Conservation (phyloP, 2,113 vertebrate genomes). For the Callopanchax toddi region DNA sequence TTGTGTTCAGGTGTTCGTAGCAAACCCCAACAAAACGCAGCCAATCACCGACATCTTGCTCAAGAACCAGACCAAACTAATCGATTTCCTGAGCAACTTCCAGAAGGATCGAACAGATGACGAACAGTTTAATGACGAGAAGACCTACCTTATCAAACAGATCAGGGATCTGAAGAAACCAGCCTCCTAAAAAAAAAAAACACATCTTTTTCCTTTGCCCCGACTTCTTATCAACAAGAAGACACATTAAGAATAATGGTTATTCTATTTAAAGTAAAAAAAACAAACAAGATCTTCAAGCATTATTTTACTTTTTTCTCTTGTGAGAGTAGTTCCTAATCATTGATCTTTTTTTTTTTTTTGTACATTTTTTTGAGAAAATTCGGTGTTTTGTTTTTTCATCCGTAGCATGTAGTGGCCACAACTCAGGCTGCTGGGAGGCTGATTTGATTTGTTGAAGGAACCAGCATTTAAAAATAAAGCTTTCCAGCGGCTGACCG, state of each 20-base stretch:
- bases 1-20: slow-evolving; percentile 89
- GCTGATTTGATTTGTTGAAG: slow-evolving; percentile 53
- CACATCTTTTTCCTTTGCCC: slow-evolving; percentile 14
- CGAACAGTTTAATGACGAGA: slow-evolving; percentile 98
- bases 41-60: slow-evolving; percentile 96
- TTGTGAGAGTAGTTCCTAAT: slow-evolving; percentile 68
- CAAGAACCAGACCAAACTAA: slow-evolving; percentile 97
- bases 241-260: slow-evolving; percentile 57
- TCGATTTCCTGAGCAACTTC: slow-evolving; percentile 97
- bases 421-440: slow-evolving; percentile 51
- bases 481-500: neutral
- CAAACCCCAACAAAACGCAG: slow-evolving; percentile 96
- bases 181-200: slow-evolving; percentile 81
- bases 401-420: slow-evolving; percentile 68
- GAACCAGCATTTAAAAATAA: slow-evolving; percentile 54
- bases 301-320: slow-evolving; percentile 57
- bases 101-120: slow-evolving; percentile 95
- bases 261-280: slow-evolving; percentile 78
- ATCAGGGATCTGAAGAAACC: slow-evolving; percentile 98
- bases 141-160: slow-evolving; percentile 98
- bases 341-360: slow-evolving; percentile 58
- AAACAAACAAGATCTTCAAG: slow-evolving; percentile 51
- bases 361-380: slow-evolving; percentile 32
- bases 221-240: slow-evolving; percentile 74
- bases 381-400: slow-evolving; percentile 19